Base-by-base conservation (phyloP, 2,888 invertebrate species). In the Lithophane leautieri region DNA sequence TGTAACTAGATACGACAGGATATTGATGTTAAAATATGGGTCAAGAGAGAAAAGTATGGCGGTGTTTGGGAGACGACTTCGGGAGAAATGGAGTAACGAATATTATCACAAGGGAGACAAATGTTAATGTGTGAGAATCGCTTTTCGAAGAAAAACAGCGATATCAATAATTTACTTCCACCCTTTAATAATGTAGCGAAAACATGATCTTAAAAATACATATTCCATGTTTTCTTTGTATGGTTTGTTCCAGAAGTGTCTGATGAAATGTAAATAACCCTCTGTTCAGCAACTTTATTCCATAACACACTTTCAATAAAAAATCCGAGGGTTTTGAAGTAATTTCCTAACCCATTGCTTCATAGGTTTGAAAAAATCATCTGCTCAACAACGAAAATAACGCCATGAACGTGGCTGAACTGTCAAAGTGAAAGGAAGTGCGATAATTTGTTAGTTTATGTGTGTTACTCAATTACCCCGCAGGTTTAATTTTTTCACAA, bases 1-100 rank as follows among this genome's bases (percentile, higher is more conserved):
- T 65, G 79, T 77, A 85, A 81, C 82, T 52, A 40, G 82, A 85
- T 87, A 83, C 61, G n/a, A 28, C 71, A 76, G 84, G 88, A 87
- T 78, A 86, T 85, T 83, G 58, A 73, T 65, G 67, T 65, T 76
- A 76, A 85, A 85, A 88, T 88, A 68, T 84, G 71, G 86, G 87
- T 82, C 84, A 83, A 65, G 74, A 73, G 73, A 73, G 74, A 66
- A 79, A 67, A 44, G 54, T 73, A 19, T 58, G n/a, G 16, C 44
- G 16, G 8, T 22, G 22, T 68, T 83, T 52, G 40, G 22, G 25
- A 60, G 47, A 12, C 22, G 40, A 52, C 34, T 58, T 22, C 34
- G 42, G 19, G 12, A 61, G 34, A 61, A 71, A 14, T 56, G 1
- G n/a, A 54, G 69, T 70, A 25, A 56, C 28, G 52, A 19, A 54